Base-by-base conservation (phyloP, 2,888 invertebrate species). In the Thecophora atra region DNA sequence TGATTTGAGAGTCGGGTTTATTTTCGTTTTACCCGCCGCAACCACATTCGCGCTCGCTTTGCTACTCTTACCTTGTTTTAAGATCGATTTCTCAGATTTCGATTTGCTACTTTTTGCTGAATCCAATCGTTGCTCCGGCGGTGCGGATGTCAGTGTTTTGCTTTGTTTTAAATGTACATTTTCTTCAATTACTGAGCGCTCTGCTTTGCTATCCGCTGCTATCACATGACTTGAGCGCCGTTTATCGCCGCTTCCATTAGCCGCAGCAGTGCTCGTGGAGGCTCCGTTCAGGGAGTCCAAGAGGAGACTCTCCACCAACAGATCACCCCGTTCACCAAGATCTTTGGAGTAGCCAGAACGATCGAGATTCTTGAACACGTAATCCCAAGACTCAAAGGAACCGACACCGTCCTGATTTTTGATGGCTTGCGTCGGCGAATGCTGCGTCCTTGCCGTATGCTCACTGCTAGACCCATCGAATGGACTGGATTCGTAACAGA, bases 301-400 rank as follows among this genome's bases (percentile, higher is more conserved):
- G 71, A 85, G 82, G 21, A 86, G 75, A 21, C 86, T 84, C 73
- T 85, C 83, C 44, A 86, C 83, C 7, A 91, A 78, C 71, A 92
- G 88, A 78, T 94, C 90, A 71, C 91, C 92, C 63, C 92, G 84
- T 78, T 91, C 91, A 0, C 90, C 90, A 8, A 91, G 82, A 78
- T 93, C 93, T 76, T 89, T 89, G 11, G 87, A 87, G 77, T 93
- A 92, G 0, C 93, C 92, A 79, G 92, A 91, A 77, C 90, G 92
- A 72, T 94, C 93, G 47, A 94, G 86, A 81, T 93, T 92, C 77
- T 91, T 89, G 81, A 92, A 94, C 0, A 94, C 94, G 81, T 93
- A 94, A 81, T 92, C 92, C 94, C 94, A 95, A 68, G 91, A 90
- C 77, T 93, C 93, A 72, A 90, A 91, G 0, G 90, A 91, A 0